Conservation (phyloP, 2,113 vertebrate species). For the Charina bottae region DNA sequence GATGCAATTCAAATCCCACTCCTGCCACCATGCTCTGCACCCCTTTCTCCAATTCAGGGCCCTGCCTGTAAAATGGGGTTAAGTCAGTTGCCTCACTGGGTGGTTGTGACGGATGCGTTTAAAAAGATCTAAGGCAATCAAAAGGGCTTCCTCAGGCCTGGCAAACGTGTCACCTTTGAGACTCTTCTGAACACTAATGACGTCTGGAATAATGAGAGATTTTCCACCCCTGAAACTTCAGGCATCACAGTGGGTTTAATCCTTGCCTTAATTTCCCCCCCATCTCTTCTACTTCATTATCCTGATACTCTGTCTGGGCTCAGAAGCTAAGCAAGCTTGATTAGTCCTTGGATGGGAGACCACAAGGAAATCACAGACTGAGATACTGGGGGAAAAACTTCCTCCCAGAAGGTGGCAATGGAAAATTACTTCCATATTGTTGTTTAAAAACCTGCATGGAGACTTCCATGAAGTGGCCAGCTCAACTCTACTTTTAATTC, state of each 20-base stretch:
- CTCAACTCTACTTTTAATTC: not conserved
- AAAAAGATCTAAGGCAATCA: not conserved
- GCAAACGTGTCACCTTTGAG: not conserved
- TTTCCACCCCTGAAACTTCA: not conserved
- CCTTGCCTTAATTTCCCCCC: not conserved
- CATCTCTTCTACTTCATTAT: not conserved
- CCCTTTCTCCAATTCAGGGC: too few relatives aligned
- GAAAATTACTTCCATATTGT: not conserved
- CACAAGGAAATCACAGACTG: not conserved
- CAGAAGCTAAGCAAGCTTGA: not conserved
- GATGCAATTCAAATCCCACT: accelerated
- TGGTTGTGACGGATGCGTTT: not conserved
- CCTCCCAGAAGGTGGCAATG: not conserved
- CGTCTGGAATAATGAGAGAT: not conserved
- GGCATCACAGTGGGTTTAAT: not conserved
- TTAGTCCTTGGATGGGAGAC: not conserved
- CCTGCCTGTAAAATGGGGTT: not conserved
- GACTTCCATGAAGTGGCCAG: not conserved
- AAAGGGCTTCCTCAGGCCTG: not conserved
- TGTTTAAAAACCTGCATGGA: too few relatives aligned
- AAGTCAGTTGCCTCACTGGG: not conserved
- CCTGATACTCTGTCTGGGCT: not conserved
- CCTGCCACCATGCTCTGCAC: accelerated
- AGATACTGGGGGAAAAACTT: not conserved
- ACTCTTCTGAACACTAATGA: not conserved